phyloP scores from a whole-genome alignment of 1,140 invertebrate species.

The Chionoecetes opilio region DNA sequence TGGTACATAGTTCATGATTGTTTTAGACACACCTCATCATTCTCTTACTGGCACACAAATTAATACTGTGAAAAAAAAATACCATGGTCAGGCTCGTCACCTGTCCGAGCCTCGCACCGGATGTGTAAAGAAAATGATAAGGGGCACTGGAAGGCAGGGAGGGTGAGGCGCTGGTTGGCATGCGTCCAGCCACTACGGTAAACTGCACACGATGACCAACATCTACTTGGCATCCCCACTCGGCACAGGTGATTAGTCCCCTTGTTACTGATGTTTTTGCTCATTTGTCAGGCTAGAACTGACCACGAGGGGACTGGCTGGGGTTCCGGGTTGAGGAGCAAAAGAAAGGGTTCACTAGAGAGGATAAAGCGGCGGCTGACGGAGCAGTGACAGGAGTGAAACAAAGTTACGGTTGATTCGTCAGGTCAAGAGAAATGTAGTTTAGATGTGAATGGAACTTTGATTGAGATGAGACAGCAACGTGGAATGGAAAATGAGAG shows the following conservation, averaged over 20 bases:
- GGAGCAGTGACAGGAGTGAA: neutral
- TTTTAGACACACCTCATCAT: neutral
- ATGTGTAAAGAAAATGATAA: neutral
- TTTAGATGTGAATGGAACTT: neutral
- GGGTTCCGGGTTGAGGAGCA: neutral
- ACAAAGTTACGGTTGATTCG: neutral
- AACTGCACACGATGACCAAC: neutral
- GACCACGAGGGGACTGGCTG: neutral
- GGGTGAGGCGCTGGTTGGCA: neutral
- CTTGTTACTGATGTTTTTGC: conserved; percentile 20
- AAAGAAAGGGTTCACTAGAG: neutral
- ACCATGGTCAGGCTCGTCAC: neutral
- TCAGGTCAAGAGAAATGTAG: neutral
- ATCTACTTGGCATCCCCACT: neutral
- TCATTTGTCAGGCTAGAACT: conserved; percentile 14
- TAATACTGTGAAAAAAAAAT: neutral
- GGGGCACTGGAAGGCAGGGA: neutral
- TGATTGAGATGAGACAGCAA: no score
- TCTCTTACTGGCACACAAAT: neutral
- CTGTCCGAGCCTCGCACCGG: neutral
- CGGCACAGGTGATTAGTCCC: neutral
- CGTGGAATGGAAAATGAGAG: no score
- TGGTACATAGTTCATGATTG: neutral
- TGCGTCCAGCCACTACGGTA: neutral
- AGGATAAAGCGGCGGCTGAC: neutral